Conservation (phyloP, 2,113 vertebrate genomes). For the Pygoscelis adeliae region DNA sequence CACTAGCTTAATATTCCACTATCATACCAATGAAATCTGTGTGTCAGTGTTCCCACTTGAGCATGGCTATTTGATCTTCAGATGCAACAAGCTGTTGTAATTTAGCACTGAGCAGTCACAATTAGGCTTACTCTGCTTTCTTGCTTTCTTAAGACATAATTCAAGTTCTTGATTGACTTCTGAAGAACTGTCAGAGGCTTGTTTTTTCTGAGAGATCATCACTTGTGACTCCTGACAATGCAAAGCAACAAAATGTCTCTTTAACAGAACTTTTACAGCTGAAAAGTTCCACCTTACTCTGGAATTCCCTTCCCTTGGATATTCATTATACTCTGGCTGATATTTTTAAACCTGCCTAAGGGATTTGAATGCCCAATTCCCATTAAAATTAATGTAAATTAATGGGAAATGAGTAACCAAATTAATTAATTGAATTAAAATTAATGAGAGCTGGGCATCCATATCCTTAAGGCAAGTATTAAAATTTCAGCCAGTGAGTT, state of each 20-base stretch:
- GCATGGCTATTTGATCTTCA: not conserved
- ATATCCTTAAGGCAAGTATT: constrained; percentile 40
- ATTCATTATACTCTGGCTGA: constrained; percentile 38
- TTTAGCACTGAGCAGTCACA: not conserved
- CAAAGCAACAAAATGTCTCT: not conserved
- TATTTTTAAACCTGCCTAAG: constrained; percentile 63
- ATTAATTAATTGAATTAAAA: constrained; percentile 62
- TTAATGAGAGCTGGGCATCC: constrained; percentile 53
- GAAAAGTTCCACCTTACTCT: not conserved
- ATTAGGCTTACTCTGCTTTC: not conserved
- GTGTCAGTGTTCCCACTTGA: not conserved
- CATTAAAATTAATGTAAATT: constrained; percentile 56
- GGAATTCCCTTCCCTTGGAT: constrained; percentile 32
- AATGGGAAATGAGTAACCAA: constrained; percentile 42
- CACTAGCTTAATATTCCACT: not conserved
- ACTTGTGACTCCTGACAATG: not conserved
- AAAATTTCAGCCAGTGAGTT: not conserved
- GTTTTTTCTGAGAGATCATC: not conserved
- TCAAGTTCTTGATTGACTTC: not conserved
- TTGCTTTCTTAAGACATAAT: not conserved
- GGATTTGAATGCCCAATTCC: constrained; percentile 52
- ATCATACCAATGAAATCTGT: not conserved
- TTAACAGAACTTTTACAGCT: not conserved
- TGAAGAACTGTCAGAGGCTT: not conserved
- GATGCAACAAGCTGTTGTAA: not conserved